Evolutionary conservation across 2,888 invertebrate genomes (phyloP).

Genomic region (Phalera bucephala): DNA sequence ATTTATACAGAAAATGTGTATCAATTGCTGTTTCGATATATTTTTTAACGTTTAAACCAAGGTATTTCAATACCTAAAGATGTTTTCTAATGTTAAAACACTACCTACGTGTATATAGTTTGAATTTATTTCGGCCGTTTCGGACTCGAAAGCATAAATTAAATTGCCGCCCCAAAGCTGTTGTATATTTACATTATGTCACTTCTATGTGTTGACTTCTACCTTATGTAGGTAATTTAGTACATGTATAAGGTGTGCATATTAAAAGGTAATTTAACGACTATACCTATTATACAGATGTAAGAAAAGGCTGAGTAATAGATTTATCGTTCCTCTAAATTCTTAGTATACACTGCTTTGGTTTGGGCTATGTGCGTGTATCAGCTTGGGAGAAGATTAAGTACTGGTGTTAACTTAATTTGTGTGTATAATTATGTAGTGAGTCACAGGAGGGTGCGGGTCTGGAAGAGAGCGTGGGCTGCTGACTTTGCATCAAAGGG

Average conservation of each 20-base stretch:
- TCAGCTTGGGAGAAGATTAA: too few relatives aligned
- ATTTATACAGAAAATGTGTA: conserved; percentile 3
- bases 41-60: conserved; percentile 21
- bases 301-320: too few relatives aligned
- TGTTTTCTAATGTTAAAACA: conserved; percentile 30
- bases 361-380: too few relatives aligned
- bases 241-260: too few relatives aligned
- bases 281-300: too few relatives aligned
- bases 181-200: conserved; percentile 35
- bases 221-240: conserved; percentile 15
- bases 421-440: too few relatives aligned
- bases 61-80: conserved; percentile 18
- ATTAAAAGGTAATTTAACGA: too few relatives aligned
- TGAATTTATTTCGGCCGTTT: conserved; percentile 37
- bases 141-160: conserved; percentile 33
- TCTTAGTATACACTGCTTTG: too few relatives aligned
- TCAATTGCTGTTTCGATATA: conserved; percentile 10
- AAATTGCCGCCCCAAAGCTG: conserved; percentile 34
- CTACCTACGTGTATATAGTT: conserved; percentile 25
- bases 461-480: conserved; percentile 23
- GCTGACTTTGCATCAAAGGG: conserved; percentile 71
- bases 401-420: too few relatives aligned
- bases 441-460: too few relatives aligned
- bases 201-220: conserved; percentile 29
- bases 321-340: too few relatives aligned